A percentile compares a stretch with the other conserved stretches of the same genome.
phyloP scores from a whole-genome alignment of 2,113 vertebrate genomes.

The Ginglymostoma cirratum region DNA sequence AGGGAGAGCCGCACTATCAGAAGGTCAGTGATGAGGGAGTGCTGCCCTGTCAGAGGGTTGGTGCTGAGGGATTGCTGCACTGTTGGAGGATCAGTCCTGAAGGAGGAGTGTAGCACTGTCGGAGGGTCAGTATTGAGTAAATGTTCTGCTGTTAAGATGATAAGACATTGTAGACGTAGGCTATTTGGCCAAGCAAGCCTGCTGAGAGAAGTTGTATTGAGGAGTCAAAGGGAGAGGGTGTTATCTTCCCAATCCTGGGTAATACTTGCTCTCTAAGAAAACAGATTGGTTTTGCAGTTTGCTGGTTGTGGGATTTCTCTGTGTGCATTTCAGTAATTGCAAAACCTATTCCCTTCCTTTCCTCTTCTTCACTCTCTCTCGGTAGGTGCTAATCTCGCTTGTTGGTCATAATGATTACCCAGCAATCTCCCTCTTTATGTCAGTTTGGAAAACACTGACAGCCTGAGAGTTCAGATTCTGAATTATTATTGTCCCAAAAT shows the following conservation, averaged over 20 bases:
- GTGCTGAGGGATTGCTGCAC: too few relatives aligned
- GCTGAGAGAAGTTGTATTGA: too few relatives aligned
- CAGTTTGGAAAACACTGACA: background rate
- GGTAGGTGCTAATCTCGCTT: background rate
- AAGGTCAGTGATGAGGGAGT: too few relatives aligned
- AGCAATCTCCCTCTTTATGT: background rate
- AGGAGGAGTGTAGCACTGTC: background rate
- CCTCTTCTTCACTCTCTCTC: background rate
- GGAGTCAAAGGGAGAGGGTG: too few relatives aligned
- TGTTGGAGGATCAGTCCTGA: background rate
- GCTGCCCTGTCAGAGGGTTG: too few relatives aligned
- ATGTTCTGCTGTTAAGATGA: too few relatives aligned
- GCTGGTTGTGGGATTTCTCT: background rate
- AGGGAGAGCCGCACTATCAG: too few relatives aligned
- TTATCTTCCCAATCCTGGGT: background rate
- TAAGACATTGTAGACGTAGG: too few relatives aligned
- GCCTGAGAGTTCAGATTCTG: background rate
- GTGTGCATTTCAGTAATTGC: background rate
- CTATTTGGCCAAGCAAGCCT: too few relatives aligned
- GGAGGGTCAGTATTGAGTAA: background rate
- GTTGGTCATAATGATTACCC: background rate
- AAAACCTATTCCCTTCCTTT: background rate
- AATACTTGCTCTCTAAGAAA: background rate
- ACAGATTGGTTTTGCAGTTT: background rate
- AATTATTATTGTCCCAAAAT: background rate